Base-by-base conservation (phyloP, 2,797 vertebrate genomes). In the Margarornis squamiger region DNA sequence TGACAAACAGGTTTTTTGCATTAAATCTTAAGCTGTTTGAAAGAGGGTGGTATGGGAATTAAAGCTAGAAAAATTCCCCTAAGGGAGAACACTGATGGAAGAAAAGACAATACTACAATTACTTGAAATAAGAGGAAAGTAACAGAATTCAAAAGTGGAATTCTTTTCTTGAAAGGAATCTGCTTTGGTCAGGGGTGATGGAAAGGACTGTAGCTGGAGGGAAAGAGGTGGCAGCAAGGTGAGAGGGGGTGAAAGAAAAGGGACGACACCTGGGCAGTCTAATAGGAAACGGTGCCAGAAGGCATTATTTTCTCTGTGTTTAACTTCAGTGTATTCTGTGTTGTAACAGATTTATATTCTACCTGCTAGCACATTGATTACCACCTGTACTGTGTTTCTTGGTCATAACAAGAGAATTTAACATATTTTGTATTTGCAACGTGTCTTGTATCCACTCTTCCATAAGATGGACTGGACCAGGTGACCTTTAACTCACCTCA, bases 81-180 rank as follows among this genome's bases (percentile, higher is more conserved):
- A n/a, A 89, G 96, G 96, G 95, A 75, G 29, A 88, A 65, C 34
- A 74, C 32, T 82, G 79, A 48, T 63, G 74, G 94, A 90, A 90
- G 59, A 88, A 90, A 97, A 96, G 92, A 96, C 97, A 95, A 92
- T 96, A 48, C 85, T 93, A 54, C 93, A 97, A 95, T 97, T 96
- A 96, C 77, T 90, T 96, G 58, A 96, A 96, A 87, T 78, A 88
- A 90, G 91, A 92, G 66, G 77, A 94, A 97, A 94, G 68, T 77
- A 88, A 59, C 43, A 94, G 67, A 89, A 90, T 90, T 93, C 70
- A 72, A 36, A 90, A 92, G 73, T 72, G 55, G 52, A 95, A 95
- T 96, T 95, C 54, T 88, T 95, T 93, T 62, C 77, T 93, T 88
- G 83, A 92, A 94, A 94, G 30, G 90, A 96, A 94, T 95, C 65